Conservation (phyloP, 2,797 vertebrate species). For the Urophycis tenuis region DNA sequence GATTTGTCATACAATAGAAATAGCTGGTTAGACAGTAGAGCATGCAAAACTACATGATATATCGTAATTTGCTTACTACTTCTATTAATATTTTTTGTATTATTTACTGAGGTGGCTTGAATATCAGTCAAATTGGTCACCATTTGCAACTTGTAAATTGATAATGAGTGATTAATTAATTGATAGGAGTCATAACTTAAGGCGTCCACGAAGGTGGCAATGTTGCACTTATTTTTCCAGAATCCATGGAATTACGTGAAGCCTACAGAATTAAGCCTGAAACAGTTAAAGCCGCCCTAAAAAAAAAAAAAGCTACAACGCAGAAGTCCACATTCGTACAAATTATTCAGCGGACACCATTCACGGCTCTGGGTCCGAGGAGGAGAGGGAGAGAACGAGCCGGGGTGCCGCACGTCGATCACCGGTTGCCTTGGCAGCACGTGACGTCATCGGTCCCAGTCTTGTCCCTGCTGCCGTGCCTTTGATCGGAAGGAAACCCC, state of each 20-base stretch:
- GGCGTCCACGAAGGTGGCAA: not conserved
- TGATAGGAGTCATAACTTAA: not conserved
- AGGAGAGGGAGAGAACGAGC: not conserved
- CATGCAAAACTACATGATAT: no score
- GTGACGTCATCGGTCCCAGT: slow-evolving; percentile 83
- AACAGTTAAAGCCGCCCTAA: not conserved
- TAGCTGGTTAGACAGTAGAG: not conserved
- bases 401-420: slow-evolving; percentile 36
- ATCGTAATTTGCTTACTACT: no score
- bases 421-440: slow-evolving; percentile 79
- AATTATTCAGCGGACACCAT: not conserved
- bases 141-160: not conserved
- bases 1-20: not conserved
- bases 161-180: not conserved
- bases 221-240: not conserved
- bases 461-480: slow-evolving; percentile 79
- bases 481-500: slow-evolving; percentile 95
- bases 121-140: no score
- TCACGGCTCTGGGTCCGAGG: not conserved
- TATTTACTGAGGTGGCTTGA: no score
- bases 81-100: not conserved
- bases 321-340: not conserved
- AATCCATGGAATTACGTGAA: not conserved
- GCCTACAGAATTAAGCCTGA: not conserved
- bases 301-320: not conserved